Evolutionary conservation across 2,888 invertebrate genomes (phyloP), one percentile per base, ranked within the genome.

Genomic region (Xylota sylvarum): DNA sequence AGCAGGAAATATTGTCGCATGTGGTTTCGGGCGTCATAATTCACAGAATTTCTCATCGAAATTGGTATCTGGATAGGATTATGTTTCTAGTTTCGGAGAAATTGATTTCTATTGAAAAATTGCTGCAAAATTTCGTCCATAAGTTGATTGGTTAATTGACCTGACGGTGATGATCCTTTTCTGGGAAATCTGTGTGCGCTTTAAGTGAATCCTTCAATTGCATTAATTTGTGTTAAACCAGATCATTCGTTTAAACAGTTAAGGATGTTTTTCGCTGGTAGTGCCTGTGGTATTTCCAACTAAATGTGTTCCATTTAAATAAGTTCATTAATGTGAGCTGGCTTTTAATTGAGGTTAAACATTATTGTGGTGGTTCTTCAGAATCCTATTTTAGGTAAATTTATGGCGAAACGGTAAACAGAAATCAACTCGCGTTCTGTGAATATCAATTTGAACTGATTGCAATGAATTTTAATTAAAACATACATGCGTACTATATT

Each of bases 51-150:
- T 67, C 64, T 65, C 56, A 67, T 40, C 30, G 48, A 55, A 69
- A 74, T 62, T 69, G 64, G 56, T 50, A 65, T 73, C 58, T 73
- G 73, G 56, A 60, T 56, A 52, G 74, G 58, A 81, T 67, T 73
- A 67, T 80, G 40, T 52, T 64, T 65, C 62, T 27, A 56, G 70
- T 50, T 55, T 35, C 5, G n/a, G 12, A 27, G 19, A 67, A 40
- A 79, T 73, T 72, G 65, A 65, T 72, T 73, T 80, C 58, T n/a
- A 27, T 37, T 27, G 27, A 46, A 37, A 46, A 35, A 35, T 35
- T 14, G 5, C 19, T 10, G 35, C n/a, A 50, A 30, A 30, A 4
- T 48, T 6, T 4, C 7, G 37, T 32, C 19, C 30, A 40, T 14
- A 35, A 56, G 37, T 43, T 43, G 50, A 48, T 35, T 46, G 32